Conservation (phyloP, 2,797 vertebrate genomes). For the Setipinna tenuifilis region DNA sequence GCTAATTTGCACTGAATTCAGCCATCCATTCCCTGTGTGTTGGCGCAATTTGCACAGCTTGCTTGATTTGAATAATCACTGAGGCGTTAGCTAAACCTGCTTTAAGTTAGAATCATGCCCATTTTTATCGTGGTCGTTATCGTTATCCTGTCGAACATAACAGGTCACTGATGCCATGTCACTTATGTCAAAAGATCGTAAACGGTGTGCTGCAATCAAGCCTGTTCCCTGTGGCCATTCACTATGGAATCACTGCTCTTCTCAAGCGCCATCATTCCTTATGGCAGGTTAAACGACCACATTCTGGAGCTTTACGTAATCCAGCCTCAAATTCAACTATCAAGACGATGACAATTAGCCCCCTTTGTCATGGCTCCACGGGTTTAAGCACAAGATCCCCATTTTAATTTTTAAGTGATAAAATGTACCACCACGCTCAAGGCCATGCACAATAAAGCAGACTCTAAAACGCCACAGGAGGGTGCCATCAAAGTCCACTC, state of each 20-base stretch:
- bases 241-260: not conserved
- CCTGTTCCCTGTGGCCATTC: not conserved
- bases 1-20: constrained; percentile 59
- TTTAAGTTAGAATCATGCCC: not conserved
- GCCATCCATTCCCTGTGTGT: not conserved
- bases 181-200: not conserved
- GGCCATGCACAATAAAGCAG: not conserved
- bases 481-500: not conserved
- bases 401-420: not conserved
- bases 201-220: not conserved
- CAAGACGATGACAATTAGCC: not conserved
- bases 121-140: not conserved
- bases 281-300: not conserved
- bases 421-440: not conserved
- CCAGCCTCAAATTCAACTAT: not conserved
- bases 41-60: not conserved
- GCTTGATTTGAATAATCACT: not conserved
- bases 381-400: not conserved
- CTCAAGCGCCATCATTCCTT: not conserved
- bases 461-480: not conserved
- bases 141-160: not conserved
- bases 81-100: not conserved
- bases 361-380: not conserved
- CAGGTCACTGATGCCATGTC: not conserved
- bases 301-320: not conserved